phyloP scores from a whole-genome alignment of 2,888 invertebrate species.

The Drosophila paranaensis region DNA sequence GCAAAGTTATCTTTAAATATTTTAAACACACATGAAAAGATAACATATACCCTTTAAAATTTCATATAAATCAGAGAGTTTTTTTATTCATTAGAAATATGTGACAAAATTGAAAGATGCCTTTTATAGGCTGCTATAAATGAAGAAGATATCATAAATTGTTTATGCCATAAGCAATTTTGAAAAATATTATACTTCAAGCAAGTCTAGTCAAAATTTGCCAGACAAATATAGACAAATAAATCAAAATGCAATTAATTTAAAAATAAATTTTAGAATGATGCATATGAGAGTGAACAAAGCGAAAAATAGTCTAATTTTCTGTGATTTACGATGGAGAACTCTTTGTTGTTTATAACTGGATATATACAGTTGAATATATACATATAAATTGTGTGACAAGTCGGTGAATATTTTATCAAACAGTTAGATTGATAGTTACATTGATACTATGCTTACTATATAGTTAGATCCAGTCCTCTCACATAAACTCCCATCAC shows the following conservation, averaged over 20 bases:
- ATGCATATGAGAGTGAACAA: neutral
- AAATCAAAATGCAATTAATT: neutral
- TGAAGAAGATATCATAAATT: neutral
- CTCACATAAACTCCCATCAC: neutral
- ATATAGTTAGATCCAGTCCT: too few relatives aligned
- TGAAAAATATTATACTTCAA: too few relatives aligned
- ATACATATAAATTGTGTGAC: too few relatives aligned
- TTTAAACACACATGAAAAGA: slow-evolving; percentile 1
- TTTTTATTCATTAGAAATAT: neutral
- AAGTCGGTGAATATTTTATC: too few relatives aligned
- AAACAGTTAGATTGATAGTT: too few relatives aligned
- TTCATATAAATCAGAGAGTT: neutral
- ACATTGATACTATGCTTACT: too few relatives aligned
- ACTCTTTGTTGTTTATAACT: neutral
- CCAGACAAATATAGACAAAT: neutral
- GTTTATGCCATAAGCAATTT: neutral
- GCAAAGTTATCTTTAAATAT: neutral
- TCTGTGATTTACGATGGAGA: neutral
- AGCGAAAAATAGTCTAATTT: neutral
- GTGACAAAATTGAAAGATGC: neutral
- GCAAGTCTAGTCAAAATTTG: too few relatives aligned
- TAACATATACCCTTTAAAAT: neutral
- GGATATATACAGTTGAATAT: neutral
- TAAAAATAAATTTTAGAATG: neutral
- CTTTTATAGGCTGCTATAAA: neutral